Evolutionary conservation across 2,888 invertebrate genomes (phyloP).

Genomic region (Erpobdella octoculata): DNA sequence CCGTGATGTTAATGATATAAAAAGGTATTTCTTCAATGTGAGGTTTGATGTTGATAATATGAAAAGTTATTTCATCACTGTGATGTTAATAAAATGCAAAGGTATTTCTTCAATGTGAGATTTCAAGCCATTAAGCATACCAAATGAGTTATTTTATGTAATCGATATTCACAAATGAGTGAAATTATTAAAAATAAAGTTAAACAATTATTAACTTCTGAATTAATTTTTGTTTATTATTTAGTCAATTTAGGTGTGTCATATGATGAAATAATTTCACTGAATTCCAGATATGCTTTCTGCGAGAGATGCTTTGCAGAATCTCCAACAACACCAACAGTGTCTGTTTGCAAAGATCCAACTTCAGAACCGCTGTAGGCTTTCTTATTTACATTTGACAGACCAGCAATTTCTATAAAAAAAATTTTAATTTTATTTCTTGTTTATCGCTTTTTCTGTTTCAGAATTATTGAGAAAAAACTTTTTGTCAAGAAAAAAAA

Average conservation of each 20-base stretch:
- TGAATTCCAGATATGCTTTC: constrained; percentile 7
- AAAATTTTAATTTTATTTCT: background rate
- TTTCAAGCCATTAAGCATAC: no score
- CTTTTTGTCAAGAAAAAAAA: constrained; percentile 17
- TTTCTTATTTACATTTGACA: no score
- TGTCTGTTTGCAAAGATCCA: constrained; percentile 21
- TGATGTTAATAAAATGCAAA: no score
- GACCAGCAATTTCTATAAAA: background rate
- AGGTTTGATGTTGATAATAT: no score
- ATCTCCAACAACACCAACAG: constrained; percentile 8
- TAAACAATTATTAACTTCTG: background rate
- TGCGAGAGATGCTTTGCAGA: constrained; percentile 23
- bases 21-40: no score
- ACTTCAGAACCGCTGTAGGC: constrained; percentile 11
- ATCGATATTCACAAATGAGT: no score
- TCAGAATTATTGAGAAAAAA: constrained; percentile 19
- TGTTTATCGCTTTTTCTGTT: background rate
- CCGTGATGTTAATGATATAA: no score
- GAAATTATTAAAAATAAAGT: no score
- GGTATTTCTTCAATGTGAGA: no score
- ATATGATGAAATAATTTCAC: background rate
- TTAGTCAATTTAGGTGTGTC: background rate
- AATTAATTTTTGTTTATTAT: background rate
- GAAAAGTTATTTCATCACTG: no score
- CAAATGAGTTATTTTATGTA: no score